phyloP scores from a whole-genome alignment of 2,113 vertebrate genomes.

The Phaetusa simplex region DNA sequence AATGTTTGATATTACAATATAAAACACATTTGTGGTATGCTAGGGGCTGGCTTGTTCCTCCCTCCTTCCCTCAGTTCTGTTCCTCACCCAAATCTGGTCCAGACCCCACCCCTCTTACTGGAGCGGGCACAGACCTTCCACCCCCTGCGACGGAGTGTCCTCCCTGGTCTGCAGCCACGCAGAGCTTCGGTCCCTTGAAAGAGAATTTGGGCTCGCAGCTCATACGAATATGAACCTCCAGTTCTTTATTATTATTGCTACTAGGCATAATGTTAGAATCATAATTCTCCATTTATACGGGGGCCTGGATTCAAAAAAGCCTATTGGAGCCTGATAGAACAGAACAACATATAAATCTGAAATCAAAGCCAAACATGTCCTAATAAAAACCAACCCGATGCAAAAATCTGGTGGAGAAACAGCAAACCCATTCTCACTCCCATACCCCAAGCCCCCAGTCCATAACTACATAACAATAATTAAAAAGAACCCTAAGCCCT shows the following conservation, averaged over 20 bases:
- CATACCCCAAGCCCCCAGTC: neutral
- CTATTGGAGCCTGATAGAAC: neutral
- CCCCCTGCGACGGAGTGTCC: neutral
- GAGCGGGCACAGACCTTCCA: neutral
- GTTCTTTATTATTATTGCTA: neutral
- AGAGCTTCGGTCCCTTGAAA: neutral
- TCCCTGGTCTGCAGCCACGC: neutral
- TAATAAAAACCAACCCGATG: neutral
- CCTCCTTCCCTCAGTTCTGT: neutral
- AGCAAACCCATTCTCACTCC: neutral
- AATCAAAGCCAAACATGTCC: slow-evolving; percentile 26
- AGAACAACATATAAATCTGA: slow-evolving; percentile 8
- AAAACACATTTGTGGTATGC: slow-evolving; percentile 69
- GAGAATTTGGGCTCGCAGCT: neutral
- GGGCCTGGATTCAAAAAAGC: neutral
- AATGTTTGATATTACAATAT: slow-evolving; percentile 65
- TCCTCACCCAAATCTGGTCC: neutral
- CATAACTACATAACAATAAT: neutral
- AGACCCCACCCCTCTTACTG: neutral
- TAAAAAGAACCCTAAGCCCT: neutral
- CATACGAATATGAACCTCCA: neutral
- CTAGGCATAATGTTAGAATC: slow-evolving; percentile 9
- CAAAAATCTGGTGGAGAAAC: neutral
- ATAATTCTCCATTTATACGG: slow-evolving; percentile 1
- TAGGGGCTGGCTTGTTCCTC: slow-evolving; percentile 44